Conservation (phyloP, 1,140 invertebrate genomes). For the Drosophila ironensis region DNA sequence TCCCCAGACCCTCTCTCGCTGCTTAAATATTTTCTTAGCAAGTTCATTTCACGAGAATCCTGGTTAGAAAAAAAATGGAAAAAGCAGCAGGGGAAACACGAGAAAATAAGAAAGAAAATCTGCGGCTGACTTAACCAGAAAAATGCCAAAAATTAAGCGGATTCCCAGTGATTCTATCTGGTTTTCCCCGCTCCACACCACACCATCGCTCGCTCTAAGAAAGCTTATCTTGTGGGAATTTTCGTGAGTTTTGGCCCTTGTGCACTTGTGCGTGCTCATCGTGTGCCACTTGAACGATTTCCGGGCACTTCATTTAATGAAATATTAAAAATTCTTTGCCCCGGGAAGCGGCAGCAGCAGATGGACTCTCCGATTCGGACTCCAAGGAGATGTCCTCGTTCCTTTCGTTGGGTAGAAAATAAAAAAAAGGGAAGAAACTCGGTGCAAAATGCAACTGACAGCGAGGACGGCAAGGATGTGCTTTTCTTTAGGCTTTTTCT, state of each 20-base stretch:
- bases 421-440: constrained; percentile 8
- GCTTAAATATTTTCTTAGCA: constrained; percentile 65
- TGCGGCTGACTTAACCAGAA: constrained; percentile 72
- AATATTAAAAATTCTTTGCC: constrained; percentile 80
- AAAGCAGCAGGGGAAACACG: constrained; percentile 9
- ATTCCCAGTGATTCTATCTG: constrained; percentile 34
- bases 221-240: constrained; percentile 45
- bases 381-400: constrained; percentile 24
- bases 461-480: constrained; percentile 23
- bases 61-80: constrained; percentile 7
- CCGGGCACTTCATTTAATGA: constrained; percentile 81
- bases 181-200: not conserved
- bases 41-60: constrained; percentile 30
- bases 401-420: too few species aligned
- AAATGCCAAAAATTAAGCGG: constrained; percentile 76
- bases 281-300: constrained; percentile 78
- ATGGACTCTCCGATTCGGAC: constrained; percentile 27
- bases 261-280: constrained; percentile 69
- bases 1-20: constrained; percentile 17
- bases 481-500: constrained; percentile 9
- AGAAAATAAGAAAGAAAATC: constrained; percentile 47
- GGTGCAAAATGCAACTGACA: constrained; percentile 50
- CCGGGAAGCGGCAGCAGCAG: not conserved
- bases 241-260: constrained; percentile 41
- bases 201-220: not conserved